Base-by-base conservation (phyloP, 2,888 invertebrate genomes). In the Caenorhabditis angaria region DNA sequence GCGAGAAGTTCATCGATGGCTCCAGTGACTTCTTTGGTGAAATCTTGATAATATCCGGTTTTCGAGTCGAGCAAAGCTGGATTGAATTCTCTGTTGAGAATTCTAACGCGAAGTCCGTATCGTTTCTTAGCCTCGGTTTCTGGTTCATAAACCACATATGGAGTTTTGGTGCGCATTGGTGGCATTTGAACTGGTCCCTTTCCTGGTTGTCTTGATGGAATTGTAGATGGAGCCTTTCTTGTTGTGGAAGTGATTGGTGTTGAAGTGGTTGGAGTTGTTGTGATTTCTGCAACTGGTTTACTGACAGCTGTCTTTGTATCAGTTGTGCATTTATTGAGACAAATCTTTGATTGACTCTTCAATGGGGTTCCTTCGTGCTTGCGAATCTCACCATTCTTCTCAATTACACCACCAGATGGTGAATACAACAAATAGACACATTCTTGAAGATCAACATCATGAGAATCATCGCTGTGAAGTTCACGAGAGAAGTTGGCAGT, bases 341-440 rank as follows among this genome's bases (percentile, higher is more conserved):
- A 72, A 20, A 84, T 80, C 72, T 77, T 75, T 1, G 67, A 71
- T 28, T 65, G 41, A 58, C 80, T 80, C 28, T 61, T 66, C 35
- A 80, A 60, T 22, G 85, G 85, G 0, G 83, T 85, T 55, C 76
- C 75, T 20, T 70, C 67, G 68, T 86, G 86, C 63, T 85, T 86
- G n/a, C 80, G 72, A 28, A 86, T 72, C 63, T 84, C 86, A 47
- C 78, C 82, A 20, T 77, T 81, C 59, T 72, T 79, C 58, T 83
- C 83, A 18, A 87, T 75, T 5, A 77, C 69, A n/a, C 85, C 86
- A 6, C 84, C 83, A 3, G 67, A 48, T 22, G 83, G 82, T 27
- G 87, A 77, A 71, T 86, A 87, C n/a, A 87, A 59, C 27, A 87
- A 78, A 72, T 78, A 84, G 18, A 73, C 73, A 65, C 86, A 86